Base-by-base conservation (phyloP, 1,140 invertebrate species). In the Drosophila funebris region DNA sequence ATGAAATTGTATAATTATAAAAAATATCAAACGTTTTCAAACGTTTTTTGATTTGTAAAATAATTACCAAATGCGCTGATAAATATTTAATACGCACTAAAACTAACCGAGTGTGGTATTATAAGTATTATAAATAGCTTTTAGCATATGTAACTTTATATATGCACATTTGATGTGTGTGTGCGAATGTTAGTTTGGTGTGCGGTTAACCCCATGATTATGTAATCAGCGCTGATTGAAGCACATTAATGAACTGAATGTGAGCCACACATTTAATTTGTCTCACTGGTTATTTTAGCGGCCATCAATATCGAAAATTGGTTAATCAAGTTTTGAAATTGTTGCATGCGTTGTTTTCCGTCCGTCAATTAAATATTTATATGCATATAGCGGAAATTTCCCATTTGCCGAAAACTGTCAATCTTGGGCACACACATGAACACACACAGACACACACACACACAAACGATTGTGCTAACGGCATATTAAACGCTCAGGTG, bases 151-250 rank as follows among this genome's bases (percentile, higher is more conserved):
- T 16, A 14, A 50, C 46, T 11, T 48, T 46, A 16, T 24, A 11
- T 22, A 20, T 24, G 18, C 5, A 9, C 9, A 24, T 36, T 61
- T 37, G 8, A 16, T 31, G 9, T 27, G 31, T 16, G 31, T 53
- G 13, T 22, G 39, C 39, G 33, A 20, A 14, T 7, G 24, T 31
- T 11, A 5, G 62, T 39, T 31, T 18, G 33, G 54, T 68, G 52
- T 71, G 72, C 46, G 76, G 76, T 43, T 53, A 37, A 63, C 80
- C 78, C 41, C 69, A 77, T 81, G 62, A 81, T 82, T 81, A 73
- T 63, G 56, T 39, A 24, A 57, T 66, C 20, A 63, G 27, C 22
- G 31, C 8, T 57, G 68, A 53, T 61, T 69, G 46, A 24, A 22
- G 72, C 39, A 46, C 56, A 74, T 66, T 80, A 83, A 76, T 69